Base-by-base conservation (phyloP, 1,140 invertebrate species). In the Drosophila neocordata region DNA sequence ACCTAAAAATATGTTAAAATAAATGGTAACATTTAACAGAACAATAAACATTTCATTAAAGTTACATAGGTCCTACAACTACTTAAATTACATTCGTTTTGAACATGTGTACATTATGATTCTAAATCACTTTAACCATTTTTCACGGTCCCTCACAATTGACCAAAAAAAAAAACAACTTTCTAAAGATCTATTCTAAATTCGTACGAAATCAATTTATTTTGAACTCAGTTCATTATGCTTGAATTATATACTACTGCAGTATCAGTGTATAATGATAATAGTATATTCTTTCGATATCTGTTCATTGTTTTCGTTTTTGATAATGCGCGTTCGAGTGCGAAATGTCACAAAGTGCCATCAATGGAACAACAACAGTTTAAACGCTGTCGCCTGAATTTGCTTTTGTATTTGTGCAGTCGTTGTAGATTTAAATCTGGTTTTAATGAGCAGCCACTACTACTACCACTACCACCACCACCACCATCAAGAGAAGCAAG, bases 321-420 rank as follows among this genome's bases (percentile, higher is more conserved):
- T 44, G 41, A 48, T 27, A 48, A 65, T 18, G 72, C 51, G 80
- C 65, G 77, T 79, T 79, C 73, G 58, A 73, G 69, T 81, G 78
- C 41, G 27, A 76, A 77, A 73, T 48, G 57, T 55, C 72, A 62
- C 65, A 51, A 37, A 44, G 37, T 31, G 60, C 56, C 53, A 81
- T 81, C 63, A 81, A 81, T 81, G 64, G 51, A 67, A 63, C 74
- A 65, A 20, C 15, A 18, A 31, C 27, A 48, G 37, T 52, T 58
- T 73, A 84, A 84, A 69, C 51, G 70, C 13, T 48, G 41, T 24
- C 24, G 24, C 24, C 24, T 24, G 24, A 24, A 31, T 31, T 31
- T 31, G 55, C 51, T 31, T 75, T 85, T 87, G 79, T 87, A 65
- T 82, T 78, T 88, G 82, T 65, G 58, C 82, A 82, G 38, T 38